phyloP scores from a whole-genome alignment of 2,888 invertebrate species.

The Panorpa germanica region DNA sequence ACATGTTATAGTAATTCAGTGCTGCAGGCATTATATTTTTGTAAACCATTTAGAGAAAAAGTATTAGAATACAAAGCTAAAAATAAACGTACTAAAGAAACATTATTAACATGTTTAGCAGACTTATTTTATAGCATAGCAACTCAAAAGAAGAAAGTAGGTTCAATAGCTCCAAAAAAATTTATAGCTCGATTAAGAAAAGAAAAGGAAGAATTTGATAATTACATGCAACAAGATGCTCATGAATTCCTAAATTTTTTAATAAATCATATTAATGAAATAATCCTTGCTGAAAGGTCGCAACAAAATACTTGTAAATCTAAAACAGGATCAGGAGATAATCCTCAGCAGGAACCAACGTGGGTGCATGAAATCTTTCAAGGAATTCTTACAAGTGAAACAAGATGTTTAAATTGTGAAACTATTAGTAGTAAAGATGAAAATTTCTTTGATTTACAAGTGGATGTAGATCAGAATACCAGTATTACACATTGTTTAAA shows the following conservation, averaged over 20 bases:
- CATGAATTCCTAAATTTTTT: slow-evolving; percentile 99
- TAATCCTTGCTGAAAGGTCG: slow-evolving; percentile 69
- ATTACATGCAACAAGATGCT: slow-evolving; percentile 99
- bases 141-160: slow-evolving; percentile 99
- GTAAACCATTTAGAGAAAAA: slow-evolving; percentile 96
- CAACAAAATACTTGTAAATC: no score
- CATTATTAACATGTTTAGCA: slow-evolving; percentile 90
- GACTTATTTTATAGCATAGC: slow-evolving; percentile 98
- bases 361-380: slow-evolving; percentile 99
- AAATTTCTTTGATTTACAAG: slow-evolving; percentile 96
- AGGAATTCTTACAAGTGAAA: slow-evolving; percentile 97
- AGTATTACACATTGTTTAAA: slow-evolving; percentile 96
- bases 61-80: slow-evolving; percentile 95
- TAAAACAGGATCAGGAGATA: slow-evolving; percentile 24
- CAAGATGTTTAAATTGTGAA: slow-evolving; percentile 97
- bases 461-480: slow-evolving; percentile 98
- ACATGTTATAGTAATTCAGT: slow-evolving; percentile 99
- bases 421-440: slow-evolving; percentile 99
- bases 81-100: slow-evolving; percentile 91
- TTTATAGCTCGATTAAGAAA: slow-evolving; percentile 95
- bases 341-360: slow-evolving; percentile 54
- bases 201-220: slow-evolving; percentile 99
- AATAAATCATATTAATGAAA: slow-evolving; percentile 96
- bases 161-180: slow-evolving; percentile 98
- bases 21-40: slow-evolving; percentile 97